These are phyloP conservation scores for Aleiodes alternator DNA, from an alignment of 2,888 invertebrate species.

Conservation along the genomic window DNA sequence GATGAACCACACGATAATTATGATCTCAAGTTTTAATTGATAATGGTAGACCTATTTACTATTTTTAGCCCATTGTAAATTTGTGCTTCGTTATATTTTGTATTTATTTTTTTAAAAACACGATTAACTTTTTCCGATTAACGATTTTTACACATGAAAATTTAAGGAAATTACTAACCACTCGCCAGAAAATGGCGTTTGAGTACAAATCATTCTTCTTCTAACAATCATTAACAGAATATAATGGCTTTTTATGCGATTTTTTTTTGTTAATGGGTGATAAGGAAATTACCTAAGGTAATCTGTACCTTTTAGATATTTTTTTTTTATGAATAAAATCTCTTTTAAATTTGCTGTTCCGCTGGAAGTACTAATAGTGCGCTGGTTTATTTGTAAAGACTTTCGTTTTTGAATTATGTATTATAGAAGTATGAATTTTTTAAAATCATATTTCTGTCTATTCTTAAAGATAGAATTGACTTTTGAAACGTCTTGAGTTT, in stretches of 20 bases:
- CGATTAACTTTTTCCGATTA: constrained; percentile 48
- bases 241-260: constrained; percentile 45
- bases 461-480: neutral
- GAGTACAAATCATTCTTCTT: constrained; percentile 69
- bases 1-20: constrained; percentile 58
- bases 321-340: neutral
- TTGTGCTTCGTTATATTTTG: constrained; percentile 69
- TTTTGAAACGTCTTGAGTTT: neutral
- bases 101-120: constrained; percentile 68
- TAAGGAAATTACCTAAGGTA: neutral
- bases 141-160: constrained; percentile 43
- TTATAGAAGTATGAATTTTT: constrained; percentile 15
- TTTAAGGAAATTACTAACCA: constrained; percentile 60
- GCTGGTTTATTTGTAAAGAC: constrained; percentile 27
- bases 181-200: constrained; percentile 62
- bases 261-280: neutral
- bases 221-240: constrained; percentile 54
- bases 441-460: too few species aligned
- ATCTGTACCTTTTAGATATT: constrained; percentile 17
- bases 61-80: constrained; percentile 70
- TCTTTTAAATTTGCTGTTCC: neutral
- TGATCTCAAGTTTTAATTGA: constrained; percentile 72
- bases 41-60: constrained; percentile 46
- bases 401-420: constrained; percentile 1
- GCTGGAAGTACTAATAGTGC: constrained; percentile 5